These are phyloP conservation scores for Peromyscus maniculatus DNA, from an alignment of 2,113 vertebrate genomes.

Conservation along the genomic window DNA sequence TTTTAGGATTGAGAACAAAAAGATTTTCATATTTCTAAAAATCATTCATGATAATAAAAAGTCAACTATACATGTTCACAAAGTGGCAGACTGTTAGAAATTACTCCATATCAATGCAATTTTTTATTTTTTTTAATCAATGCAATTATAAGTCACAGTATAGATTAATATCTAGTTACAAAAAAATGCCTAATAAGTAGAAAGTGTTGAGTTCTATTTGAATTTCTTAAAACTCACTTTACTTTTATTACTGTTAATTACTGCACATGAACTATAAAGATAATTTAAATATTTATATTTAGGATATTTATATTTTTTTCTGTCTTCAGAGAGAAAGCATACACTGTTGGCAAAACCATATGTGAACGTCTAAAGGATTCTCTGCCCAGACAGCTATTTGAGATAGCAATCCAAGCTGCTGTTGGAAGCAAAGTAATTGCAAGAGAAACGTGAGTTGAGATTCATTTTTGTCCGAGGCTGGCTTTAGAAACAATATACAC, in stretches of 20 bases:
- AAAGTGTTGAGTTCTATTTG: not conserved
- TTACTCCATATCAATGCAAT: not conserved
- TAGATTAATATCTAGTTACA: not conserved
- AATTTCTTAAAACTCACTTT: constrained; percentile 8
- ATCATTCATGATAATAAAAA: not conserved
- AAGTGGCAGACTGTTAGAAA: not conserved
- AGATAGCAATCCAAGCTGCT: constrained; percentile 96
- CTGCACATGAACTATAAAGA: not conserved
- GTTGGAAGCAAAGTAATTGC: constrained; percentile 95
- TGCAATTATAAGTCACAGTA: not conserved
- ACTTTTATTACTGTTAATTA: not conserved
- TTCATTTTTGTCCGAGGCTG: not conserved
- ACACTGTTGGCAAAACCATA: constrained; percentile 92
- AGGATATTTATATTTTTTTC: constrained; percentile 23
- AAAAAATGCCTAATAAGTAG: constrained; percentile 14
- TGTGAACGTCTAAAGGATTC: constrained; percentile 95
- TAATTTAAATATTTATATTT: constrained; percentile 37
- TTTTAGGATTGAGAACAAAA: constrained; percentile 25
- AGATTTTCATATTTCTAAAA: not conserved
- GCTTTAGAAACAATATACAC: constrained; percentile 36
- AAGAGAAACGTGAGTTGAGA: constrained; percentile 95
- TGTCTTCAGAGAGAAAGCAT: constrained; percentile 91
- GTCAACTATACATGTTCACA: not conserved
- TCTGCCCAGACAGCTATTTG: constrained; percentile 97
- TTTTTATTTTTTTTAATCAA: not conserved